A percentile compares a stretch with the other conserved stretches of the same genome.
Conservation (phyloP, 2,888 invertebrate species). For the Cantharis nigra region DNA sequence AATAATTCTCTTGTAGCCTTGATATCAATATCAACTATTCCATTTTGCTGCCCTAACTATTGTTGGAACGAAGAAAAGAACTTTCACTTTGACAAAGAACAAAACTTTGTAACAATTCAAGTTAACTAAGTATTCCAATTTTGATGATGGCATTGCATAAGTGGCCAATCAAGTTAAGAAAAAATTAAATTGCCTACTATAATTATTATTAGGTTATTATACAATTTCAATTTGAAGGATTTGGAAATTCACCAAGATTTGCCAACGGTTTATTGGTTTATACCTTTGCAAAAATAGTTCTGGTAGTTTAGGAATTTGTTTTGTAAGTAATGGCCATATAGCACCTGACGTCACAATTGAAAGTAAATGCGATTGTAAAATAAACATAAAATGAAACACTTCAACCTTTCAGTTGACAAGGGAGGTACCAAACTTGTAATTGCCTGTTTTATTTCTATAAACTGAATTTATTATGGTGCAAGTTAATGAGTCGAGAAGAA, state of each 20-base stretch:
- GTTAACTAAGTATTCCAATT: not conserved
- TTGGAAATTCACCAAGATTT: too few relatives aligned
- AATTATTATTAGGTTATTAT: too few relatives aligned
- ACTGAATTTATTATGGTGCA: not conserved
- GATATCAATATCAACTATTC: constrained; percentile 8
- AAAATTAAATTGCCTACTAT: not conserved
- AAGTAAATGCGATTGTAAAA: too few relatives aligned
- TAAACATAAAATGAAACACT: too few relatives aligned
- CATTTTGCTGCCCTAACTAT: not conserved
- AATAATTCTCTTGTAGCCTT: constrained; percentile 26
- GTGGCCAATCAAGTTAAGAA: not conserved
- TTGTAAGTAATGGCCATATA: too few relatives aligned
- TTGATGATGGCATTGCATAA: not conserved
- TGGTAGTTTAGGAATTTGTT: too few relatives aligned
- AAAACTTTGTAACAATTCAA: not conserved
- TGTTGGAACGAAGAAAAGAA: not conserved
- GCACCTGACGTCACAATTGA: too few relatives aligned
- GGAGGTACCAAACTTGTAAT: not conserved
- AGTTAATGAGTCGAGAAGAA: not conserved
- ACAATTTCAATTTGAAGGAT: too few relatives aligned
- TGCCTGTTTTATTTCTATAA: too few relatives aligned
- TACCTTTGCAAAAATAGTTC: too few relatives aligned
- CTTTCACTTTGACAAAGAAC: not conserved
- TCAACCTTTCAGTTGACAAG: too few relatives aligned
- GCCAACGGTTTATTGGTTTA: too few relatives aligned